Percentiles rank a stretch among this genome's conserved stretches.
Evolutionary conservation across 30 jellyfish, hydroid and myxozoan species (phyloP).

Genomic region (Turritopsis rubra): DNA sequence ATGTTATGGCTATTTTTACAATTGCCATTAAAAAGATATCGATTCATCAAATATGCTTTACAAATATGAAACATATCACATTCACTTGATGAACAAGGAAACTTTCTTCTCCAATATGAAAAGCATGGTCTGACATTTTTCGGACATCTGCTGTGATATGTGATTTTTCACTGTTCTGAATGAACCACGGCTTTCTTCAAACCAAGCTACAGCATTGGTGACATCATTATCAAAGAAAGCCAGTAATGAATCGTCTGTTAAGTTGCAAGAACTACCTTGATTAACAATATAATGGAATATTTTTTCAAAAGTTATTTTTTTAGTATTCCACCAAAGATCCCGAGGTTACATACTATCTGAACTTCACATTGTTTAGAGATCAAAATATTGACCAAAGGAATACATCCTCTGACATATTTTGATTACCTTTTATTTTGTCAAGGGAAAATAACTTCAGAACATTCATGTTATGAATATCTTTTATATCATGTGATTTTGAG

Average conservation of each 20-base stretch:
- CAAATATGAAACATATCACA: neutral
- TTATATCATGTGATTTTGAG: neutral
- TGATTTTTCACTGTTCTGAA: neutral
- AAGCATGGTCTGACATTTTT: neutral
- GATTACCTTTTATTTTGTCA: neutral
- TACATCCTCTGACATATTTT: neutral
- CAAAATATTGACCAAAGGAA: neutral
- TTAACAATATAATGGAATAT: too few species aligned
- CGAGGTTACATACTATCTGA: too few species aligned
- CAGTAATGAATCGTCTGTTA: neutral
- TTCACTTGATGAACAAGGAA: neutral
- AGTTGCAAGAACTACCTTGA: neutral
- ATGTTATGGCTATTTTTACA: neutral
- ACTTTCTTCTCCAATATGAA: neutral
- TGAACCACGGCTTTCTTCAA: neutral
- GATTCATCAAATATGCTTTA: neutral
- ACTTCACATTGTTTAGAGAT: too few species aligned
- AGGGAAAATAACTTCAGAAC: neutral
- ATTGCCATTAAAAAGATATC: neutral
- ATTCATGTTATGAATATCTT: neutral
- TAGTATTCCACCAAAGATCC: too few species aligned
- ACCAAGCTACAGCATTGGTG: neutral
- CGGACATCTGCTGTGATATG: neutral
- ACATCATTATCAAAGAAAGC: neutral
- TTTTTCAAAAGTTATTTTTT: too few species aligned